Base-by-base conservation (phyloP, 2,888 invertebrate species). In the Meteorus cinctellus region DNA sequence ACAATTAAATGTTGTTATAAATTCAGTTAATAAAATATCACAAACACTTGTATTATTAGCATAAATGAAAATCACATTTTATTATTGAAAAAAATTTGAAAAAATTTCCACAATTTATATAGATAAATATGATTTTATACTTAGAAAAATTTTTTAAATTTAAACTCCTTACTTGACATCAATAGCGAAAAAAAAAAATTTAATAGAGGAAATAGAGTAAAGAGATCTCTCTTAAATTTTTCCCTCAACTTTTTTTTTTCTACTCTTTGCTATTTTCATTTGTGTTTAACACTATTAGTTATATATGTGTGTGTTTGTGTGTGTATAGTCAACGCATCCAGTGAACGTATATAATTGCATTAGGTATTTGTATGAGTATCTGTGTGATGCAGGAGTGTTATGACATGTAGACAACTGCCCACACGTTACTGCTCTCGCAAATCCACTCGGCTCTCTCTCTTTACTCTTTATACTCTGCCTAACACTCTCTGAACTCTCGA, bases 401-500 rank as follows among this genome's bases (percentile, higher is more conserved):
- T 74, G 75, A 59, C 73, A 74, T 72, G 69, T 19, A 74, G 68
- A 67, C 77, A 36, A 59, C 78, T 77, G 76, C 78, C 77, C 77
- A 77, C 78, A 79, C 79, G 77, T 71, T 67, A 66, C 68, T 80
- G 19, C 79, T 78, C 79, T 77, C 77, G 34, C 68, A 62, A 27
- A 59, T 75, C 48, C 80, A 80, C 80, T 77, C 79, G 74, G 48
- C 72, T 70, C 77, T 70, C 63, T 60, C 27, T 12, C 51, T 48
- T 51, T 8, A 60, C 14, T 48, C 45, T 62, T 29, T 68, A 74
- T 48, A 59, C 41, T 19, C 34, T 45, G 31, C 65, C 14, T 24
- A 29, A 10, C 27, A 45, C 70, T 62, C 34, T 68, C n/a, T 34
- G 24, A 65, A 73, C 72, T 77, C 45, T 8, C 65, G 59, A 70